These are phyloP conservation scores for Sepioteuthis lessoniana DNA, from an alignment of 2,888 invertebrate genomes.

Conservation along the genomic window DNA sequence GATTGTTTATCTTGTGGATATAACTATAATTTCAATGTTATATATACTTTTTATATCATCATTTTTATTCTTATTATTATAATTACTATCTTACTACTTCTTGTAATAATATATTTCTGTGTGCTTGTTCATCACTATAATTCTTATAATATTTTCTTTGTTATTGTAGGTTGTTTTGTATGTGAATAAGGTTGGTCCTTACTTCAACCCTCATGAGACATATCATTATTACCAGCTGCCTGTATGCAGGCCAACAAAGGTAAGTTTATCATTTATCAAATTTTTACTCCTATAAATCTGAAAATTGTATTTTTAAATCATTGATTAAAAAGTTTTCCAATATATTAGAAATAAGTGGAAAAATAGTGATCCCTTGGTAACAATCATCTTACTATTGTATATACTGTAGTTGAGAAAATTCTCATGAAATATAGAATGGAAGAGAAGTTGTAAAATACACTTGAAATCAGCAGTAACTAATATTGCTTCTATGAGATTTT, in stretches of 20 bases:
- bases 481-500: not conserved
- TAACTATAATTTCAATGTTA: not conserved
- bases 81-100: not conserved
- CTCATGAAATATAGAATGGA: not conserved
- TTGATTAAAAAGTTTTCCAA: not conserved
- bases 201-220: conserved; percentile 78
- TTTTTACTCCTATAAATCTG: not conserved
- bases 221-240: conserved; percentile 78
- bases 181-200: conserved; percentile 79
- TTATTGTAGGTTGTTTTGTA: conserved; percentile 74
- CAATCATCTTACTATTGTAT: too few relatives aligned
- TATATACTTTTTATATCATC: not conserved
- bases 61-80: not conserved
- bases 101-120: too few relatives aligned
- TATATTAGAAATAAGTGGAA: not conserved
- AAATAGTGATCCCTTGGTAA: not conserved
- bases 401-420: not conserved
- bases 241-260: conserved; percentile 77
- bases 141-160: not conserved
- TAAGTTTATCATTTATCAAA: conserved; percentile 59
- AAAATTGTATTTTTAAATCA: not conserved
- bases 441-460: not conserved
- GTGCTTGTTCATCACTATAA: not conserved
- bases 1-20: not conserved
- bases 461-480: not conserved